Conservation (phyloP, 2,113 vertebrate species). For the Tyrannus savana region DNA sequence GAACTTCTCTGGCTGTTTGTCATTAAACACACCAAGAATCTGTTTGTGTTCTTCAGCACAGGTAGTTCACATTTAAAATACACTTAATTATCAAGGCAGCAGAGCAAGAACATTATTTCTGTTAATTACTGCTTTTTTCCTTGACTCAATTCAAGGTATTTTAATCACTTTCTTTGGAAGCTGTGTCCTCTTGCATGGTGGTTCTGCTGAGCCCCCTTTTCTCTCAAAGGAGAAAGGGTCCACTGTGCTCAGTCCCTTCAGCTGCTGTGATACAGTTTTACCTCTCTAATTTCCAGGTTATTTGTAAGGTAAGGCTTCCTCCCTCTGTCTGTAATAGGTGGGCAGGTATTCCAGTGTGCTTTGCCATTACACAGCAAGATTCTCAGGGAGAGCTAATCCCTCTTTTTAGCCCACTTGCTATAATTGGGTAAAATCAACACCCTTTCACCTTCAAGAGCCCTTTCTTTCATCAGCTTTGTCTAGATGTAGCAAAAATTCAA, state of each 20-base stretch:
- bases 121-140: background rate
- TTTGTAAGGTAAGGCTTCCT: background rate
- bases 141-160: background rate
- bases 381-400: background rate
- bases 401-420: background rate
- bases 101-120: background rate
- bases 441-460: background rate
- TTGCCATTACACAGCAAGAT: background rate
- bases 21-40: background rate
- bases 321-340: background rate
- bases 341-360: background rate
- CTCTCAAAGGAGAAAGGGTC: background rate
- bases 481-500: background rate
- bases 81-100: background rate
- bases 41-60: background rate
- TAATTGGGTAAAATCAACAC: constrained; percentile 20
- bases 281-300: background rate
- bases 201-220: background rate
- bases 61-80: background rate
- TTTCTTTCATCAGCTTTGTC: background rate
- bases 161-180: background rate
- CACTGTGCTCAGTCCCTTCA: background rate
- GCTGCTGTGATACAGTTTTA: background rate
- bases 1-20: background rate
- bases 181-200: background rate